Evolutionary conservation across 92 coral and sea anemone genomes (phyloP).

Genomic region (Micromussa lordhowensis): DNA sequence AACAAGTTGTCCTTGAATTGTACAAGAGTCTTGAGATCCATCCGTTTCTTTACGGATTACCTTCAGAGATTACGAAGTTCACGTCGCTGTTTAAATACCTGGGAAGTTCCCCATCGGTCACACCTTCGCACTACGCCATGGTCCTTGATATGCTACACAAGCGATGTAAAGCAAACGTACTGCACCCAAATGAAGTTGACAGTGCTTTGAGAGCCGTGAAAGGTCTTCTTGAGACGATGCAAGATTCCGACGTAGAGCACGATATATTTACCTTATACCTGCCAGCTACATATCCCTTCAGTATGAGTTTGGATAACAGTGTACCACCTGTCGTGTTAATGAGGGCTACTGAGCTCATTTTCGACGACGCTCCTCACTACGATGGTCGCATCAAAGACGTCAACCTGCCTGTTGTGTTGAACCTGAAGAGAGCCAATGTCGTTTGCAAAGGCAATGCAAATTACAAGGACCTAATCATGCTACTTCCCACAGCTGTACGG

Average conservation of each 20-base stretch:
- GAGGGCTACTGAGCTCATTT: slow-evolving; percentile 56
- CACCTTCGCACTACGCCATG: slow-evolving; percentile 69
- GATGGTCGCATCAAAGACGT: slow-evolving; percentile 55
- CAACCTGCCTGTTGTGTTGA: slow-evolving; percentile 34
- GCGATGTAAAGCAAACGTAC: slow-evolving; percentile 3
- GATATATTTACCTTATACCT: slow-evolving; percentile 46
- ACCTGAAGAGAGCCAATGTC: slow-evolving; percentile 11
- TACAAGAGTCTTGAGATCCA: slow-evolving; percentile 32
- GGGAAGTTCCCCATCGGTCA: slow-evolving; percentile 62
- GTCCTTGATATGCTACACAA: slow-evolving; percentile 51
- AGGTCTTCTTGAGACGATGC: slow-evolving; percentile 60
- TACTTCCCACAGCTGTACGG: slow-evolving; percentile 50
- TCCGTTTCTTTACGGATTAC: slow-evolving; percentile 77
- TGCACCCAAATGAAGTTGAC: slow-evolving; percentile 66
- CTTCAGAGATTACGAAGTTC: slow-evolving; percentile 47
- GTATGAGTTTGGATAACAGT: too few species aligned
- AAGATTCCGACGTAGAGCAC: background rate
- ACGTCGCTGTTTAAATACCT: slow-evolving; percentile 46
- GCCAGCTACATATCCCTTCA: slow-evolving; percentile 40
- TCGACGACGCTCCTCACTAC: slow-evolving; percentile 72
- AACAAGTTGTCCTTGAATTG: slow-evolving; percentile 66
- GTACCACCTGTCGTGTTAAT: slow-evolving; percentile 31
- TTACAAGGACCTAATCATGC: slow-evolving; percentile 55
- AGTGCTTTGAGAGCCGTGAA: slow-evolving; percentile 57
- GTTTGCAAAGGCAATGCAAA: slow-evolving; percentile 15